These are phyloP conservation scores for Myiothlypis coronata DNA, from an alignment of 2,797 vertebrate genomes.

Conservation along the genomic window DNA sequence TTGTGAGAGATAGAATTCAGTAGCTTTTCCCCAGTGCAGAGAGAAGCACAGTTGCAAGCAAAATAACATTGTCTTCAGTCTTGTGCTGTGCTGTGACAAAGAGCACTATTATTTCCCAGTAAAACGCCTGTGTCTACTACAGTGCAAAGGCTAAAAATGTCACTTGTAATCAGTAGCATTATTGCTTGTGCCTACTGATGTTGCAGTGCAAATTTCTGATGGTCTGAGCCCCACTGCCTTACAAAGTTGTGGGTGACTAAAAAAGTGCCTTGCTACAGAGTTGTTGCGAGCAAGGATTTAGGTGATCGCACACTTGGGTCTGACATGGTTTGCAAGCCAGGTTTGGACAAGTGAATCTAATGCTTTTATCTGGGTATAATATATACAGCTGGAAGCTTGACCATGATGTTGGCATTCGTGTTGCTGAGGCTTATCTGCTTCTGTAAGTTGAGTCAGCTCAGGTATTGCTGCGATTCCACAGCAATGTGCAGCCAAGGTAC, in stretches of 20 bases:
- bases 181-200: not conserved
- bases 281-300: not conserved
- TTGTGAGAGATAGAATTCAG: not conserved
- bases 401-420: not conserved
- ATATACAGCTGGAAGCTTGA: not conserved
- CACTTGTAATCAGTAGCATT: not conserved
- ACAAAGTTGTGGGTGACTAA: not conserved
- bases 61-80: not conserved
- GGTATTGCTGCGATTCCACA: not conserved
- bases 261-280: not conserved
- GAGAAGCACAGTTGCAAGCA: not conserved
- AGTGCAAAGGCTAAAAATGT: not conserved
- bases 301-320: not conserved
- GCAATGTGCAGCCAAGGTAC: not conserved
- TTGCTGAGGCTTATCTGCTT: not conserved
- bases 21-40: not conserved
- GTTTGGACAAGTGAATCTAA: not conserved
- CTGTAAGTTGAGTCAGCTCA: not conserved
- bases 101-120: not conserved
- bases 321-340: not conserved
- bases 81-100: slow-evolving; percentile 2
- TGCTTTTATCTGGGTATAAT: not conserved
- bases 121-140: not conserved
- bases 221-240: not conserved
- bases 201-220: not conserved